Evolutionary conservation across 2,797 vertebrate species (phyloP).

Genomic region (Pangasius sanitwongsei): DNA sequence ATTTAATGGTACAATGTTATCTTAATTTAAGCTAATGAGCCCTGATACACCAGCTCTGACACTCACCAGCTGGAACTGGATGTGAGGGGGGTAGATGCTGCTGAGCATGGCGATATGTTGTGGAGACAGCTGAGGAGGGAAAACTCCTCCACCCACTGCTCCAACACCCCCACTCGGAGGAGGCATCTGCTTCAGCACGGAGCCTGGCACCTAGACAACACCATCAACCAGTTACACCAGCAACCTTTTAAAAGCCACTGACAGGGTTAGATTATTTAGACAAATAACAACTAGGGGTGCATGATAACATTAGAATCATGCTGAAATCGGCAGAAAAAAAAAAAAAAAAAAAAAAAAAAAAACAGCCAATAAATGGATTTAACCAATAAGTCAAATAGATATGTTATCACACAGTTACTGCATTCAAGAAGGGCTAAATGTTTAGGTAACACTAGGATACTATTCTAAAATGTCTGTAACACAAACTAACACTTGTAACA

Average conservation of each 20-base stretch:
- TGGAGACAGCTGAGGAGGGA: slow-evolving; percentile 92
- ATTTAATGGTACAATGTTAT: background rate
- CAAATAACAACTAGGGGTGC: background rate
- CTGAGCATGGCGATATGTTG: slow-evolving; percentile 99
- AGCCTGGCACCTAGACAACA: slow-evolving; percentile 85
- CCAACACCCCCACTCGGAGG: slow-evolving; percentile 84
- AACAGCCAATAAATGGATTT: background rate
- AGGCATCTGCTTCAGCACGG: slow-evolving; percentile 97
- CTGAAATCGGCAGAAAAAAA: background rate
- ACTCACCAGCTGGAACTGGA: slow-evolving; percentile 97
- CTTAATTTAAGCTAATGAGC: background rate
- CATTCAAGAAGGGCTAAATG: background rate
- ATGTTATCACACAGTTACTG: background rate
- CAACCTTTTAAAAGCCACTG: background rate
- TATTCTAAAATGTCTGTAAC: too few species aligned
- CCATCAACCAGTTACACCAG: background rate
- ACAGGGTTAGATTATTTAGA: background rate
- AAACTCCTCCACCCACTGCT: slow-evolving; percentile 76
- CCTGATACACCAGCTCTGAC: background rate
- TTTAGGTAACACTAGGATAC: background rate
- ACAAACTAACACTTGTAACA: background rate
- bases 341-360: background rate
- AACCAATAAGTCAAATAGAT: background rate
- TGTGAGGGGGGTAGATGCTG: slow-evolving; percentile 95
- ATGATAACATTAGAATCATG: background rate